Base-by-base conservation (phyloP, 2,888 invertebrate genomes). In the Schizotus pectinicornis region DNA sequence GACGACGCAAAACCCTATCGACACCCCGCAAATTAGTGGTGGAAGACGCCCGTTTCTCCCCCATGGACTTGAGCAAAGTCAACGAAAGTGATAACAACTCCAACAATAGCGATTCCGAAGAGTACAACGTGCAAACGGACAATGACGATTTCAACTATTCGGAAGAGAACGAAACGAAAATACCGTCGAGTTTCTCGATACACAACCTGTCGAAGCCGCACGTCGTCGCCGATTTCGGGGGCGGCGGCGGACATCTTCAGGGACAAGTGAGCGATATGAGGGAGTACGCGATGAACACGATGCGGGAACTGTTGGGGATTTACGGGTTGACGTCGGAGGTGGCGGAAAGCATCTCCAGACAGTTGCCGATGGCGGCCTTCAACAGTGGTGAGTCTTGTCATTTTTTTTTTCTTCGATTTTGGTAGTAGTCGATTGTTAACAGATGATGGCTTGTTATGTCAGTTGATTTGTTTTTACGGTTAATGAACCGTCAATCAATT, bases 231-330 rank as follows among this genome's bases (percentile, higher is more conserved):
- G 75, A 76, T 33, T 71, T 65, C 30, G 14, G 39, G 47, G 60
- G 39, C 64, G 61, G 33, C 47, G 63, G 55, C 11, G 36, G 36
- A 7, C 51, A 51, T 31, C 66, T 65, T 46, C 70, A 72, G 48
- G 72, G 72, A 43, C 78, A 77, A 57, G 74, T 76, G 22, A 84
- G 84, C 65, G 88, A 87, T 66, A 83, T 91, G 79, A 84, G 89
- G 70, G 90, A 90, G 72, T 91, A 89, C 75, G 90, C 90, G 2
- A 88, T 90, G 81, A 89, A 87, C 68, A 91, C 91, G 7, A 90
- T 91, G 88, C 86, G 89, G 67, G 90, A 91, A 74, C 79, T 91
- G 46, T 80, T 91, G 53, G 88, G 89, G 30, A 89, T 91, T 69
- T 91, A 91, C 75, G 91, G 91, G 13, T 81, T 91, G 66, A 88